Evolutionary conservation across 2,888 invertebrate genomes (phyloP), one percentile per base, ranked within the genome.

Genomic region (Diplazon laetatorius): DNA sequence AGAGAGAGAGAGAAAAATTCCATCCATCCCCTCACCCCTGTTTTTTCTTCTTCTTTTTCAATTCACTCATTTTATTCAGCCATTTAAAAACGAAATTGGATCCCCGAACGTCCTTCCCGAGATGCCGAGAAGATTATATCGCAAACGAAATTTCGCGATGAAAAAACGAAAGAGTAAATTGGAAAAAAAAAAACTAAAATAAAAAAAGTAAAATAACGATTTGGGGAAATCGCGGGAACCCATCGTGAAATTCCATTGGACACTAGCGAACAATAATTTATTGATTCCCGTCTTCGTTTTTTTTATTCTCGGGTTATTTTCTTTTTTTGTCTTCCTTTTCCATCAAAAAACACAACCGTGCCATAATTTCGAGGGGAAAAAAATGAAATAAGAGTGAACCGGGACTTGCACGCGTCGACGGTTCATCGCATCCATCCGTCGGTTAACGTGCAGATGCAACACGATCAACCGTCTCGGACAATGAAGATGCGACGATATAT

Each of bases 171-270:
- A n/a, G n/a, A n/a, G n/a, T n/a, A n/a, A n/a, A n/a, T n/a, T n/a
- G n/a, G n/a, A n/a, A n/a, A n/a, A n/a, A n/a, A n/a, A n/a, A n/a
- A n/a, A n/a, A n/a, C n/a, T n/a, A n/a, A n/a, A n/a, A n/a, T n/a
- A n/a, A n/a, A n/a, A n/a, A n/a, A n/a, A n/a, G n/a, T n/a, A n/a
- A n/a, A n/a, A n/a, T n/a, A n/a, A n/a, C n/a, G 39, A 42, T 42
- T 48, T 10, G 35, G 63, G 48, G 60, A 60, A 71, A 71, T 71
- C 37, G 65, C 52, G 52, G 66, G 66, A 76, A 71, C 71, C 71
- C 65, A 76, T 76, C 76, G 71, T 76, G 59, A 71, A 76, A 76
- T 71, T 76, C 71, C 63, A 50, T 62, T 60, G 48, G 16, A 57
- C 37, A 20, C 14, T n/a, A n/a, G n/a, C 55, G 59, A 76, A 76